Percentiles rank a stretch among this genome's conserved stretches.
phyloP scores from a whole-genome alignment of 2,797 vertebrate species.

The Thripadectes ignobilis region DNA sequence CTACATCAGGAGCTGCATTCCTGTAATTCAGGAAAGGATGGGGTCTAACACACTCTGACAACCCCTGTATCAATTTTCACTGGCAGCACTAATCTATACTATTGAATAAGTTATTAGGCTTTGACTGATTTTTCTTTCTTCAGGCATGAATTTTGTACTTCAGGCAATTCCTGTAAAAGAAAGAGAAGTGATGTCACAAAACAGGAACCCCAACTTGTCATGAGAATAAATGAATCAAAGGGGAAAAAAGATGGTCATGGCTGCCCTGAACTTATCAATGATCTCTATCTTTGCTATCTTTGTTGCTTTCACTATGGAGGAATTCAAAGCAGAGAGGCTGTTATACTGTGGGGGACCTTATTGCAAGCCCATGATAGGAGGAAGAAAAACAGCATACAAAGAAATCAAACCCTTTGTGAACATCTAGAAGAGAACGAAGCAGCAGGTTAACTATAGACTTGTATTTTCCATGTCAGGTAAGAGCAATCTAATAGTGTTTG shows the following conservation, averaged over 20 bases:
- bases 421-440: neutral
- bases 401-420: neutral
- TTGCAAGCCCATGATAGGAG: neutral
- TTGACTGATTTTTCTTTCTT: slow-evolving; percentile 52
- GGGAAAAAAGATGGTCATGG: neutral
- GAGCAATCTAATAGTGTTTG: neutral
- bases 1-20: neutral
- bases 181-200: neutral
- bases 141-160: slow-evolving; percentile 26
- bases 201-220: neutral
- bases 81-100: slow-evolving; percentile 21
- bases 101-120: slow-evolving; percentile 59
- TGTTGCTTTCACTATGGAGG: neutral
- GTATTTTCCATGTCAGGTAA: neutral
- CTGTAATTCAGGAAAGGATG: neutral
- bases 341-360: neutral
- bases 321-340: neutral
- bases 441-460: neutral
- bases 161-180: slow-evolving; percentile 19
- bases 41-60: slow-evolving; percentile 6
- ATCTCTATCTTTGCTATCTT: neutral
- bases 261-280: neutral
- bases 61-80: slow-evolving; percentile 42
- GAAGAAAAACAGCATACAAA: neutral
- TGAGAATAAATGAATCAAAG: neutral